Evolutionary conservation across 2,113 vertebrate species (phyloP).

Genomic region (Lepisosteus oculatus): DNA sequence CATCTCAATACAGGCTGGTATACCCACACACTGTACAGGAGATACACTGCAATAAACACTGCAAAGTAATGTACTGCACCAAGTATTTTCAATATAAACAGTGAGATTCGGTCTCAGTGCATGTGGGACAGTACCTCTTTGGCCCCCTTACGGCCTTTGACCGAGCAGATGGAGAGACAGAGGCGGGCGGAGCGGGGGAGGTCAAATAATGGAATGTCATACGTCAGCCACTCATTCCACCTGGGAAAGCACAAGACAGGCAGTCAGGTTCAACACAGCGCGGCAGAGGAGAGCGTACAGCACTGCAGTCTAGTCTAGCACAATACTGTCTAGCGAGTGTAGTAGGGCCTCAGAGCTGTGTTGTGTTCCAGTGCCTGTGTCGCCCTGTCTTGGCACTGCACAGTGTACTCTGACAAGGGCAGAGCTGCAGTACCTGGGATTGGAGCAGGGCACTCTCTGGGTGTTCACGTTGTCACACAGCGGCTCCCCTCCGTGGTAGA

Average conservation of each 20-base stretch:
- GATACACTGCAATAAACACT: too few species aligned
- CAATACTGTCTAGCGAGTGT: not conserved
- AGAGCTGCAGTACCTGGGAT: conserved; percentile 47
- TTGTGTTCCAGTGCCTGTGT: conserved; percentile 12
- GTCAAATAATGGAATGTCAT: conserved; percentile 49
- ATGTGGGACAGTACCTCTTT: conserved; percentile 43
- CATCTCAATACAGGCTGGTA: too few species aligned
- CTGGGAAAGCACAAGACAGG: conserved; percentile 22
- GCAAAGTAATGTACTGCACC: too few species aligned
- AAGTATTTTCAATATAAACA: too few species aligned
- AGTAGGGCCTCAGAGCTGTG: too few species aligned
- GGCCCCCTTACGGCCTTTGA: conserved; percentile 55
- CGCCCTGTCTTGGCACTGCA: too few species aligned
- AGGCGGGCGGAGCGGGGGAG: conserved; percentile 48
- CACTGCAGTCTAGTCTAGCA: not conserved
- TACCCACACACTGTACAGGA: too few species aligned
- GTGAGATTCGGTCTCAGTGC: too few species aligned
- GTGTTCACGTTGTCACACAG: conserved; percentile 62
- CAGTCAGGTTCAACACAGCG: not conserved
- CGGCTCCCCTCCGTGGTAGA: conserved; percentile 61
- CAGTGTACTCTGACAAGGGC: too few species aligned
- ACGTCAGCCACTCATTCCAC: conserved; percentile 55
- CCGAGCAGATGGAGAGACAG: conserved; percentile 55
- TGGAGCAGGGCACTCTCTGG: conserved; percentile 60
- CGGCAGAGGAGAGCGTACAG: not conserved